Percentiles rank a stretch among this genome's conserved stretches.
Evolutionary conservation across 2,888 invertebrate species (phyloP).

Genomic region (Drosophila ezoana): DNA sequence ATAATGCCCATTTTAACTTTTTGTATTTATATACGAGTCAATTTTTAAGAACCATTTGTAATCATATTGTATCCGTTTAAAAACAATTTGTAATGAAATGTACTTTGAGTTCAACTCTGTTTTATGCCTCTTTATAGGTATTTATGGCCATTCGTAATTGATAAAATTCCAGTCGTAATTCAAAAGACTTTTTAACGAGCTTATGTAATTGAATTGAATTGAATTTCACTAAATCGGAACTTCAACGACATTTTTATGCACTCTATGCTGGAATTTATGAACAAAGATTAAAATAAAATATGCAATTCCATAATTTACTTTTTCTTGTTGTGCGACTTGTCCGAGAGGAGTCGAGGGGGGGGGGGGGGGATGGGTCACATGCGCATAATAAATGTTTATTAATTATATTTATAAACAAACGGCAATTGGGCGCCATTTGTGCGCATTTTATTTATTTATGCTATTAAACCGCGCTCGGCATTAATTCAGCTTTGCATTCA

Average conservation of each 20-base stretch:
- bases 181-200: background rate
- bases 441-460: slow-evolving; percentile 66
- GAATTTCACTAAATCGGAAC: background rate
- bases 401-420: slow-evolving; percentile 71
- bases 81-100: too few species aligned
- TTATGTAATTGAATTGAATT: slow-evolving; percentile 1
- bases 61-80: too few species aligned
- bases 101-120: too few species aligned
- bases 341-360: background rate
- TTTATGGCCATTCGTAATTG: background rate
- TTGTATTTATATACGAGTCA: too few species aligned
- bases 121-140: too few species aligned
- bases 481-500: slow-evolving; percentile 65
- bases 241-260: slow-evolving; percentile 3
- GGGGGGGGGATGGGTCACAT: background rate
- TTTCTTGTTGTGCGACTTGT: slow-evolving; percentile 8
- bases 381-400: slow-evolving; percentile 58
- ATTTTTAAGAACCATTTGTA: too few species aligned
- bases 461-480: slow-evolving; percentile 55
- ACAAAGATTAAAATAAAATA: slow-evolving; percentile 22
- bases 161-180: background rate
- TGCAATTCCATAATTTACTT: slow-evolving; percentile 10
- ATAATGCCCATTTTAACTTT: too few species aligned
- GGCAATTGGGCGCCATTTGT: slow-evolving; percentile 65
- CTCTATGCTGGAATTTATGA: slow-evolving; percentile 2